Conservation (phyloP, 2,113 vertebrate species). For the Carlito syrichta region DNA sequence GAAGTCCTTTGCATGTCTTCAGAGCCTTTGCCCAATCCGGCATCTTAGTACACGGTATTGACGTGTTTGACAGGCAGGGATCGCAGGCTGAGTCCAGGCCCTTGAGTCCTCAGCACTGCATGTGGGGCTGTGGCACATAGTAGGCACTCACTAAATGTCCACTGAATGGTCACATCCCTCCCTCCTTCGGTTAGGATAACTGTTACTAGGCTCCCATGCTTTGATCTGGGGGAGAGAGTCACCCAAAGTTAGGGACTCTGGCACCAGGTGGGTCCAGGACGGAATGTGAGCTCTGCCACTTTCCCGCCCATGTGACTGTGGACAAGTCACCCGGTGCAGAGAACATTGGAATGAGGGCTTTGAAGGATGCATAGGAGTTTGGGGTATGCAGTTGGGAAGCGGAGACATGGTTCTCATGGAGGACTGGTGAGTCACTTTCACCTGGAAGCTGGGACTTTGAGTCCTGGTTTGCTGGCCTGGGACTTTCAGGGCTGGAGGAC, state of each 20-base stretch:
- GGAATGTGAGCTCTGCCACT: neutral
- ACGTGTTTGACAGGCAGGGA: too few species aligned
- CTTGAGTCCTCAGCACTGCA: fast-evolving
- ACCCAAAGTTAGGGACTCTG: neutral
- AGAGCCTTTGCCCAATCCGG: neutral
- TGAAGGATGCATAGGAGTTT: neutral
- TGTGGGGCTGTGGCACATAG: neutral
- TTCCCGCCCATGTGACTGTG: neutral
- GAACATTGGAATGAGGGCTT: neutral
- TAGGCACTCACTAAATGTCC: neutral
- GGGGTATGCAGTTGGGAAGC: too few species aligned
- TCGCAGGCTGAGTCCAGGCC: neutral
- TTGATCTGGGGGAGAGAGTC: neutral
- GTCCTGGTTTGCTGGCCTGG: neutral
- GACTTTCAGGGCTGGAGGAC: neutral
- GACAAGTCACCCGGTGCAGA: neutral
- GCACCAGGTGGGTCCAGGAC: neutral
- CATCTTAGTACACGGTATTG: too few species aligned
- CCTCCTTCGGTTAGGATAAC: neutral
- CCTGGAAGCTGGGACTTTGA: neutral
- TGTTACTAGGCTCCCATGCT: neutral
- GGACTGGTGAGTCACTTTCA: neutral
- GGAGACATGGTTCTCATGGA: neutral
- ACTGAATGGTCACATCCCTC: neutral
- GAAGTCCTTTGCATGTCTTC: neutral